A percentile compares a stretch with the other conserved stretches of the same genome.
Conservation (phyloP, 1,140 invertebrate species). For the Drosophila kohkoa region DNA sequence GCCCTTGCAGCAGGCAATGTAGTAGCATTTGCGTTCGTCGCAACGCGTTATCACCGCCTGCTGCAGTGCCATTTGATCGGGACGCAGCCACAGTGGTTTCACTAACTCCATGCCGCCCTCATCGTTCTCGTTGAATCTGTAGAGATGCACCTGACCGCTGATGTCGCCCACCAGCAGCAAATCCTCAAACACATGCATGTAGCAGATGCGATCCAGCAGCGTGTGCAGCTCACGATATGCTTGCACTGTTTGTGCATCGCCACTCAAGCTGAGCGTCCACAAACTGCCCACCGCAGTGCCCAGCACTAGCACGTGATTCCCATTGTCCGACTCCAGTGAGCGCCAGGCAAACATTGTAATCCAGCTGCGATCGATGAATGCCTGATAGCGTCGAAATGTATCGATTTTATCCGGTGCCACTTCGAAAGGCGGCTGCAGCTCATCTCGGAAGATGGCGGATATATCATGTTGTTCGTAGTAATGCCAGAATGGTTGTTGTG, state of each 20-base stretch:
- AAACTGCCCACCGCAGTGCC: conserved; percentile 66
- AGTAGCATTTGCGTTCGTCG: conserved; percentile 35
- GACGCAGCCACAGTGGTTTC: conserved; percentile 53
- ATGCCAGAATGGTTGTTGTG: conserved; percentile 32
- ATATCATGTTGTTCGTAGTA: conserved; percentile 18
- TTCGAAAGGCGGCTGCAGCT: conserved; percentile 31
- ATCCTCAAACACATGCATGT: conserved; percentile 43
- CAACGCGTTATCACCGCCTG: conserved; percentile 44
- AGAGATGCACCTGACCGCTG: conserved; percentile 48
- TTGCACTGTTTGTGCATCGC: conserved; percentile 15
- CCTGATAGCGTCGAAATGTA: conserved; percentile 48
- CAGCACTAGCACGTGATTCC: conserved; percentile 36
- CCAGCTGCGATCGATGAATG: conserved; percentile 58
- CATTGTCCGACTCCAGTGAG: neutral
- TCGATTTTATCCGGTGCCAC: conserved; percentile 19
- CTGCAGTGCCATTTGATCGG: conserved; percentile 65
- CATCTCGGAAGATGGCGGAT: conserved; percentile 37
- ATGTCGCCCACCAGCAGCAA: conserved; percentile 58
- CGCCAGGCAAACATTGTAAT: conserved; percentile 69
- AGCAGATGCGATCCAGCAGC: conserved; percentile 55
- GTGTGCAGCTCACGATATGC: conserved; percentile 39
- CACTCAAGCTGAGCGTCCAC: conserved; percentile 45
- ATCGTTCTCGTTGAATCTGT: conserved; percentile 4
- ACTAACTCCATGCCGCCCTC: conserved; percentile 27
- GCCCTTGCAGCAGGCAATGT: conserved; percentile 62